Evolutionary conservation across 2,797 vertebrate genomes (phyloP), one percentile per base, ranked within the genome.

Genomic region (Miichthys miiuy): DNA sequence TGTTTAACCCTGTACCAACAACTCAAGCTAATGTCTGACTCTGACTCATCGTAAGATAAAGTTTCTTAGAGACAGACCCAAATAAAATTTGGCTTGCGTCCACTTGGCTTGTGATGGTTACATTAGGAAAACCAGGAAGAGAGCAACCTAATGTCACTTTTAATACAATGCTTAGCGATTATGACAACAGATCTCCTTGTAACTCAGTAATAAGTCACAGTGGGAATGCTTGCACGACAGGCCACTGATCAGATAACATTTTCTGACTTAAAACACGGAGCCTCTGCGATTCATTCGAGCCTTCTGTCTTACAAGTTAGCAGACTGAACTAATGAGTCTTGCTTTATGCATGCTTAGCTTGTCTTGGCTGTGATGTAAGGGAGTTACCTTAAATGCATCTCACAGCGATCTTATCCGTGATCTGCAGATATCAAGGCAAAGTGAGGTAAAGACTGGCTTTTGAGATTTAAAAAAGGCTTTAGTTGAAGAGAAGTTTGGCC

Each of bases 401-500:
- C 5, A 20, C 30, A 41, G 16, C 21, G 23, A 68, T 76, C 46
- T 78, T 75, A 62, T 57, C 52, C 42, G 14, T 42, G 42, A 64
- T 79, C 61, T 72, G 78, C 52, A 81, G 68, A 75, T 41, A 67
- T 73, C 64, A 68, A 75, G 72, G 64, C 64, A 74, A 80, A 76
- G 64, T 38, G 57, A 57, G 30, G 34, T 63, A 66, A 71, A 57
- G 64, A 23, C 58, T 63, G 79, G 11, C 81, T 69, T 68, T 62
- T 52, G 54, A 54, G 84, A 68, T 68, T 41, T 79, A 18, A 51
- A 18, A 51, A 75, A 68, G 69, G 74, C 68, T 81, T 88, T 71
- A 68, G 61, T 75, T 30, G 51, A 72, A 73, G 72, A 80, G 62
- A 77, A 68, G 68, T 81, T 78, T 77, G 72, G 75, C 73, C 63